Evolutionary conservation across 2,888 invertebrate species (phyloP).

Genomic region (Limnephilus lunatus): DNA sequence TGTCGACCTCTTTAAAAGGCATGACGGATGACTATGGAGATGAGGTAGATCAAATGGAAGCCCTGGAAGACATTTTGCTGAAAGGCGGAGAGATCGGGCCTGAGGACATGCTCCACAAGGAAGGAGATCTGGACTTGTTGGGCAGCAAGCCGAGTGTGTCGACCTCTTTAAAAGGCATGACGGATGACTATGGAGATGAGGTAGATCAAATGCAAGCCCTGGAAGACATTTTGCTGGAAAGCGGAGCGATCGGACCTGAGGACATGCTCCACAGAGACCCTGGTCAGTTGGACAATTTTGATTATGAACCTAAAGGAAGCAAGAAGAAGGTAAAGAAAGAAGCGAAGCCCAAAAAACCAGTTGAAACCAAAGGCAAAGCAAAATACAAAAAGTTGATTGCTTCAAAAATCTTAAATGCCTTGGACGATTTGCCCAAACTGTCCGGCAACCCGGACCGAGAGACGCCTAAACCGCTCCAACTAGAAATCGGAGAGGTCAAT

Average conservation of each 20-base stretch:
- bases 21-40: too few species aligned
- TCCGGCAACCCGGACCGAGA: conserved; percentile 51
- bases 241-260: conserved; percentile 84
- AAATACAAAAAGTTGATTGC: conserved; percentile 60
- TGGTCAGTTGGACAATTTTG: conserved; percentile 76
- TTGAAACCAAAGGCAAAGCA: conserved; percentile 37
- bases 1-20: too few species aligned
- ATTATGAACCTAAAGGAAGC: conserved; percentile 68
- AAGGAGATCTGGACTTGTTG: too few species aligned
- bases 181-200: conserved; percentile 78
- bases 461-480: conserved; percentile 17
- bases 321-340: conserved; percentile 52
- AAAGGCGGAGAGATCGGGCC: too few species aligned
- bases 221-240: conserved; percentile 89
- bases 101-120: too few species aligned
- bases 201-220: conserved; percentile 85
- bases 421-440: conserved; percentile 59
- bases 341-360: not conserved
- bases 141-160: too few species aligned
- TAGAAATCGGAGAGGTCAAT: not conserved
- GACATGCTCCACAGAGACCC: conserved; percentile 75
- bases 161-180: too few species aligned
- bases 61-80: too few species aligned
- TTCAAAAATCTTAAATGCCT: conserved; percentile 60
- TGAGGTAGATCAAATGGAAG: too few species aligned